These are phyloP conservation scores for Lanius collurio DNA, from an alignment of 2,113 vertebrate genomes.

Conservation along the genomic window DNA sequence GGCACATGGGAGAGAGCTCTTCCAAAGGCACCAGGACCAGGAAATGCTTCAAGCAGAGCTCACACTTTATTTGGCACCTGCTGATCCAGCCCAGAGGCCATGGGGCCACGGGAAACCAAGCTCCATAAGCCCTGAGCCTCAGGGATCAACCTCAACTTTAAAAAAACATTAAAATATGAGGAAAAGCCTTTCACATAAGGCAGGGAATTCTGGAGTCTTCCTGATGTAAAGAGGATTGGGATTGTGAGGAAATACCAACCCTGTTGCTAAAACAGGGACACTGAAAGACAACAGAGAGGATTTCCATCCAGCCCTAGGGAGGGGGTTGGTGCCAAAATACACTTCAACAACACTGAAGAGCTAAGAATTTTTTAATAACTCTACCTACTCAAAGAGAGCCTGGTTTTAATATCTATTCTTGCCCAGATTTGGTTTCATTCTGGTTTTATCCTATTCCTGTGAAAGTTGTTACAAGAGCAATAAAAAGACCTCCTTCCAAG, in stretches of 20 bases:
- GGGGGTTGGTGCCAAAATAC: background rate
- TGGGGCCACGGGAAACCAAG: background rate
- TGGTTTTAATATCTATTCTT: background rate
- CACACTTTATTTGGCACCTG: background rate
- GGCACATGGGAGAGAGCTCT: background rate
- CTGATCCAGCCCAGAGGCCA: background rate
- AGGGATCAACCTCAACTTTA: accelerated
- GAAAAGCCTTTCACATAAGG: background rate
- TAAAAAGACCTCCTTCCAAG: background rate
- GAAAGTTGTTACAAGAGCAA: background rate
- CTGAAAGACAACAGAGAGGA: background rate
- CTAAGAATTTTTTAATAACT: background rate
- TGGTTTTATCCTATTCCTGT: background rate
- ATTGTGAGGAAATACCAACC: background rate
- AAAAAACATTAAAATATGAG: background rate
- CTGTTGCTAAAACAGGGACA: background rate
- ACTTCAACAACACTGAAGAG: background rate
- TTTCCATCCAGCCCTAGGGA: background rate
- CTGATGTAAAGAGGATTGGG: accelerated
- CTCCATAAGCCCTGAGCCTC: background rate
- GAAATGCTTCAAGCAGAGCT: background rate
- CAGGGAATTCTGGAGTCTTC: background rate
- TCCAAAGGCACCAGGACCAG: background rate
- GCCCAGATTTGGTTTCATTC: background rate
- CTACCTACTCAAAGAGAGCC: background rate